Base-by-base conservation (phyloP, 37 sponge, comb jelly and placozoan species). In the Haliclona indistincta region DNA sequence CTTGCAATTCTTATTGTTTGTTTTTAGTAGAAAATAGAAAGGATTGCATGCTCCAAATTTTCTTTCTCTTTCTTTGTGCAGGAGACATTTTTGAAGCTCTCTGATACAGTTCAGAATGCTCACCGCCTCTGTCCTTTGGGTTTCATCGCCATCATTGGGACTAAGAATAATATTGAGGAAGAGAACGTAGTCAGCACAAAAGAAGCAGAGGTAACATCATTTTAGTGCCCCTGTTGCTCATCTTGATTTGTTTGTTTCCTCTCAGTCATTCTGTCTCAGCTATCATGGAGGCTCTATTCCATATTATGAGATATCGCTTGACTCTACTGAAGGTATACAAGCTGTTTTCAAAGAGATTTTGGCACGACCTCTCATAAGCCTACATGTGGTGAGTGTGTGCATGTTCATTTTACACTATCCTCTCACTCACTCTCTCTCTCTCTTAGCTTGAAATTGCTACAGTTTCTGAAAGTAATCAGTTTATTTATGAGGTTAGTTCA, bases 321-420 rank as follows among this genome's bases (percentile, higher is more conserved):
- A 65, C 2, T 55, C 70, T 49, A 74, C 53, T 3, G 52, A 84
- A n/a, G 62, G 51, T 43, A 56, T 52, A 8, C 51, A 44, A 38
- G 82, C 51, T 15, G 64, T 79, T 2, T 80, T 89, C 51, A 61
- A 70, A 58, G 84, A 89, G 63, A 84, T 84, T 22, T 41, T 89
- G 39, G 80, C 90, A 40, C 79, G 78, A 3, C 90, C 85, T 1
- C 79, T 79, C 34, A 89, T 89, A 45, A 84, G 80, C 26, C 76
- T 80, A 32, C 45, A 70, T 49, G 67, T 89, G 65, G 90, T 89
- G 56, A 84, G 85, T 78, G 28, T 13, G 7, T 56, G 61, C 36
- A 13, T n/a, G n/a, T n/a, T 2, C 8, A 54, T 28, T 54, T 28
- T 44, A 52, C 53, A 71, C 25, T 51, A 64, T 35, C 39, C 45